phyloP scores from a whole-genome alignment of 2,113 vertebrate species.

The Parotia lawesii region DNA sequence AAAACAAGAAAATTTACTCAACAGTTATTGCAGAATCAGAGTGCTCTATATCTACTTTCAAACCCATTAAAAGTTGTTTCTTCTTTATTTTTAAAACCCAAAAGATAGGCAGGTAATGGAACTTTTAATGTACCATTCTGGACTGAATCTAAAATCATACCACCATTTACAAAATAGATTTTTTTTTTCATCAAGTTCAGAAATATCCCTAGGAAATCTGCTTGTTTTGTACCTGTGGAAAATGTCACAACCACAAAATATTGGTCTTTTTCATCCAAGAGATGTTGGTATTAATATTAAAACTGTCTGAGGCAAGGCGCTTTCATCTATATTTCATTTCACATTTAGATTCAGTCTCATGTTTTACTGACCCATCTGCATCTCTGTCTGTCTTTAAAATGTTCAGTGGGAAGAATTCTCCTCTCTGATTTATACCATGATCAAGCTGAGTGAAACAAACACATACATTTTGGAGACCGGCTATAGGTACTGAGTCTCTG shows the following conservation, averaged over 20 bases:
- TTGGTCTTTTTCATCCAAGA: constrained; percentile 6
- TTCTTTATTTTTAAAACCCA: neutral
- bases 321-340: constrained; percentile 60
- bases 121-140: neutral
- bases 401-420: neutral
- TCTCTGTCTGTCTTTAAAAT: constrained; percentile 18
- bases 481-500: neutral
- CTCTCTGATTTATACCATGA: constrained; percentile 14
- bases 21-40: neutral
- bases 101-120: neutral
- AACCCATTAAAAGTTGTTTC: neutral
- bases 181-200: neutral
- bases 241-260: constrained; percentile 36
- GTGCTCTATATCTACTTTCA: neutral
- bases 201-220: neutral
- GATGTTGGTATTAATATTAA: constrained; percentile 55
- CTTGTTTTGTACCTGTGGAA: constrained; percentile 11
- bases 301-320: neutral
- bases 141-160: neutral
- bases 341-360: constrained; percentile 33
- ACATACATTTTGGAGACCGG: neutral
- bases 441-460: constrained; percentile 20
- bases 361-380: constrained; percentile 23
- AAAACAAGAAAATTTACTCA: neutral
- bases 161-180: neutral